Conservation (phyloP, 2,113 vertebrate genomes). For the Ascaphus truei region DNA sequence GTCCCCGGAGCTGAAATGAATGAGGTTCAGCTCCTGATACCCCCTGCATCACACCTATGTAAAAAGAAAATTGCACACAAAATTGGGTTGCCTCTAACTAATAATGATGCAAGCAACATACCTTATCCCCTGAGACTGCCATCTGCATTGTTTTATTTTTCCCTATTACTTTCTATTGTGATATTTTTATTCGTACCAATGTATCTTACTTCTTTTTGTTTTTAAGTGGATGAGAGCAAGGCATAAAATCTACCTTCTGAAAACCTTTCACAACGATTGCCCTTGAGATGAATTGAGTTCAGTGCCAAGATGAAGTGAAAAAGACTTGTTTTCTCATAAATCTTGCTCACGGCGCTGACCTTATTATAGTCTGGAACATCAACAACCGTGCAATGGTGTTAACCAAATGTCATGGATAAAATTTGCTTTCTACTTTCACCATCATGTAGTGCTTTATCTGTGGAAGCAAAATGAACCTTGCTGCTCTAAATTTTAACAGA, state of each 20-base stretch:
- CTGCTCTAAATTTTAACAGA: not conserved
- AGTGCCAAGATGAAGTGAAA: slow-evolving; percentile 27
- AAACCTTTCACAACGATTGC: slow-evolving; percentile 22
- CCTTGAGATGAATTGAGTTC: slow-evolving; percentile 30
- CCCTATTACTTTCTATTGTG: no score
- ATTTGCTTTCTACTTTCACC: slow-evolving; percentile 15
- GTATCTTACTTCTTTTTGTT: no score
- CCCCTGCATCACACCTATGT: no score
- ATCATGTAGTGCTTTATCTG: slow-evolving; percentile 5
- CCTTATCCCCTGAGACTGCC: no score
- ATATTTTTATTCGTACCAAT: no score
- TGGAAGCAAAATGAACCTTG: not conserved
- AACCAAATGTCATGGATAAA: slow-evolving; percentile 36
- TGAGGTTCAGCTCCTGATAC: no score
- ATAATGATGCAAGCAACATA: no score
- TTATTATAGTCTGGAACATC: slow-evolving; percentile 35
- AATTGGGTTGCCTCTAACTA: no score
- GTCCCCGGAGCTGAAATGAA: no score
- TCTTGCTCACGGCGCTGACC: slow-evolving; percentile 27
- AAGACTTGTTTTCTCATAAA: slow-evolving; percentile 31
- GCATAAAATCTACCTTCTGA: slow-evolving; percentile 24
- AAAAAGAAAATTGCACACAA: no score
- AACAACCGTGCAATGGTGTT: slow-evolving; percentile 27
- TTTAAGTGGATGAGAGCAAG: slow-evolving; percentile 3
- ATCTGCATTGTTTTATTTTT: no score